Conservation (phyloP, 2,797 vertebrate species). For the Lophotriccus pileatus region DNA sequence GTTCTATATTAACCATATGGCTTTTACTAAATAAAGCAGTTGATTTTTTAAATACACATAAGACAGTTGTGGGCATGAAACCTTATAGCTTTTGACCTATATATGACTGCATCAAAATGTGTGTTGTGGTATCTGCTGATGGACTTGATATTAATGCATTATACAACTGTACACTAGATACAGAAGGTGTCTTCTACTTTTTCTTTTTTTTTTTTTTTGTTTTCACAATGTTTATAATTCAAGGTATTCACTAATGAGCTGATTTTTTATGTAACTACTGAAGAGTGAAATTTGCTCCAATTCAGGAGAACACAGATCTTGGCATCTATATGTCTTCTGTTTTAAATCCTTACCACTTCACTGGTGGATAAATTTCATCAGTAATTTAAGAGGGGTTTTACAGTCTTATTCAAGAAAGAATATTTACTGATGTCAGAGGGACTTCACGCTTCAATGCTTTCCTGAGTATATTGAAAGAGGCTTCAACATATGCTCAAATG, state of each 20-base stretch:
- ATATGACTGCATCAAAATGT: background rate
- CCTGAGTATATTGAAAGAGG: background rate
- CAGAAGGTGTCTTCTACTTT: background rate
- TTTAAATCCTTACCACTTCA: background rate
- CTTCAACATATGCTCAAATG: background rate
- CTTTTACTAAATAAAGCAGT: background rate
- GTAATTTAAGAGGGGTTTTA: background rate
- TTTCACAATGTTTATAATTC: background rate
- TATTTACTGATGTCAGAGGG: background rate
- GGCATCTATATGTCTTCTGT: background rate
- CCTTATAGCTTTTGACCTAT: background rate
- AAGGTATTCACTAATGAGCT: background rate
- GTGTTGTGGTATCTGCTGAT: background rate
- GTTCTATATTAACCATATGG: background rate
- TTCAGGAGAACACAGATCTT: background rate
- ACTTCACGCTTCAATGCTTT: background rate
- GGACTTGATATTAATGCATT: background rate
- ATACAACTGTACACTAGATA: background rate
- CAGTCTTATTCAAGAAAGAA: background rate
- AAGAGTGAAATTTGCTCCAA: background rate
- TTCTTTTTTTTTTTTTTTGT: background rate
- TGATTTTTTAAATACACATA: background rate
- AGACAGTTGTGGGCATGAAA: background rate
- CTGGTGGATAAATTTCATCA: background rate
- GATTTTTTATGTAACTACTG: background rate